Evolutionary conservation across 2,113 vertebrate species (phyloP).

Genomic region (Neolamprologus falcicula): DNA sequence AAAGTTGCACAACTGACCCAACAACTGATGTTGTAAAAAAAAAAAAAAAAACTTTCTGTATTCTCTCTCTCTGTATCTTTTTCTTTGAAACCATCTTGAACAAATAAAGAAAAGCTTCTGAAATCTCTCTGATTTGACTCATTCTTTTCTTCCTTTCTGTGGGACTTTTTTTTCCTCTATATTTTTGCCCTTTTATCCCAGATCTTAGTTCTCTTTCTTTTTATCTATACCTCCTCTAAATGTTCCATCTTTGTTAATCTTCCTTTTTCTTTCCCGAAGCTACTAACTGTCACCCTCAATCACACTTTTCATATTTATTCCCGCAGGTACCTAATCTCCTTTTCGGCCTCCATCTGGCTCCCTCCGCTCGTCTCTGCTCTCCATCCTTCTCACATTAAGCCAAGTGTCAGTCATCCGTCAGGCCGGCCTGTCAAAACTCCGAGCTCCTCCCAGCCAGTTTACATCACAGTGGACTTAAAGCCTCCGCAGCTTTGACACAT

Average conservation of each 20-base stretch:
- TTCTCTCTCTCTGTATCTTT: slow-evolving; percentile 38
- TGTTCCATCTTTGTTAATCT: neutral
- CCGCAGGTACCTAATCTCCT: neutral
- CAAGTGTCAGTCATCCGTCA: slow-evolving; percentile 57
- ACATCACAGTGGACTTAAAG: slow-evolving; percentile 28
- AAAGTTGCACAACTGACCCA: slow-evolving; percentile 46
- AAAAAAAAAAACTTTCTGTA: slow-evolving; percentile 21
- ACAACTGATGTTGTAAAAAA: slow-evolving; percentile 2
- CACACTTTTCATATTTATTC: neutral
- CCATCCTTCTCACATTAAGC: slow-evolving; percentile 34
- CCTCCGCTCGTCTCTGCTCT: neutral
- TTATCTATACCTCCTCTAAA: neutral
- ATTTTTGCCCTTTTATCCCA: neutral
- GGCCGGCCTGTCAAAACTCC: slow-evolving; percentile 14
- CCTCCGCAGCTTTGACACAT: slow-evolving; percentile 65
- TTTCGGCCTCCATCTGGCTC: neutral
- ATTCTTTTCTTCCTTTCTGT: neutral
- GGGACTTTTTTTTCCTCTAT: neutral
- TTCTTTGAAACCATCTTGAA: slow-evolving; percentile 55
- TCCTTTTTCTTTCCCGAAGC: neutral
- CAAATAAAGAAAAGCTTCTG: slow-evolving; percentile 71
- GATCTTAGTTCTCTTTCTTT: neutral
- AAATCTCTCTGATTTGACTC: slow-evolving; percentile 26
- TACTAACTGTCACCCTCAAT: neutral
- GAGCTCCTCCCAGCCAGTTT: slow-evolving; percentile 40